These are phyloP conservation scores for Syngnathoides biaculeatus DNA, from an alignment of 2,113 vertebrate species.

Conservation along the genomic window DNA sequence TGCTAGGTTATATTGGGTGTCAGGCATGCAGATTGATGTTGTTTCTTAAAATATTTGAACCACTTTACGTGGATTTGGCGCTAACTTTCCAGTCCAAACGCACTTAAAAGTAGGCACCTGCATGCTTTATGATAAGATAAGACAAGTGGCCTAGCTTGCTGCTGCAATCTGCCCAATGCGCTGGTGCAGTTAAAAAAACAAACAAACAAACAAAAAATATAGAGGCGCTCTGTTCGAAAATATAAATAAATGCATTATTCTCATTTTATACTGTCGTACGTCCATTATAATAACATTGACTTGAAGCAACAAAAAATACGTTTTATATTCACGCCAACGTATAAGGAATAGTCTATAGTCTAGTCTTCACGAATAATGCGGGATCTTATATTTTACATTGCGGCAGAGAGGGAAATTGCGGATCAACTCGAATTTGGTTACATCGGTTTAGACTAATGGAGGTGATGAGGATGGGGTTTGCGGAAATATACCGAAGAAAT, in stretches of 20 bases:
- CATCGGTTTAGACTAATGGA: not conserved
- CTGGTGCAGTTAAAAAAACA: not conserved
- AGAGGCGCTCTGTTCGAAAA: not conserved
- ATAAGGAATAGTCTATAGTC: not conserved
- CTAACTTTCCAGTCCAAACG: constrained; percentile 33
- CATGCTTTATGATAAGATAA: constrained; percentile 35
- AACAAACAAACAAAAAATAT: no score
- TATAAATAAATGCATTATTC: not conserved
- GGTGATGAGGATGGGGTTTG: not conserved
- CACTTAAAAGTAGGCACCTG: constrained; percentile 38
- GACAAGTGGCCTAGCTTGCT: constrained; percentile 16
- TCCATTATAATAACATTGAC: no score
- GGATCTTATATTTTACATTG: not conserved
- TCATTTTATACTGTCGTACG: no score
- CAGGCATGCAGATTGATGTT: constrained; percentile 16
- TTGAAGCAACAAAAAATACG: no score
- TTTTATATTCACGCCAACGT: not conserved
- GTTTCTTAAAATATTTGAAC: constrained; percentile 50
- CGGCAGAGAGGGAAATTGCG: not conserved
- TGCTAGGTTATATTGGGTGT: constrained; percentile 25
- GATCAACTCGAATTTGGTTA: not conserved
- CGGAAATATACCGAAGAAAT: not conserved
- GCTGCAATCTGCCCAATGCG: not conserved
- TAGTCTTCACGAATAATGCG: not conserved
- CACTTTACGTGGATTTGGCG: constrained; percentile 32